These are phyloP conservation scores for Nemurella pictetii DNA, from an alignment of 2,888 invertebrate species.

Conservation along the genomic window DNA sequence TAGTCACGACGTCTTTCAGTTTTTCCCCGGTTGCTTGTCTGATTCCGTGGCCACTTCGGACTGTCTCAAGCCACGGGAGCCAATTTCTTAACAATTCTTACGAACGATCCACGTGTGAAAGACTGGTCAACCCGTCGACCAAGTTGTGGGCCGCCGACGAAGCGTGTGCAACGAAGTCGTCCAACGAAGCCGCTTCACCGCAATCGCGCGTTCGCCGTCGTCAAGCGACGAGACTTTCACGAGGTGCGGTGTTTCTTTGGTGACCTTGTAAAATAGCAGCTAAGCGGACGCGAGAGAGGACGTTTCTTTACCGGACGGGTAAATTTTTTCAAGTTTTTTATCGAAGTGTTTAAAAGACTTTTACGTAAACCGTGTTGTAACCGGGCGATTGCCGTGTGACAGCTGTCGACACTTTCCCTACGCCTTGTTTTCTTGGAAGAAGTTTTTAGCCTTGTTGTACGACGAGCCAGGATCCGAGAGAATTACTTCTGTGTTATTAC, in stretches of 20 bases:
- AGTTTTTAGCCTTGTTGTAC: background rate
- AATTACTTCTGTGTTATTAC: too few species aligned
- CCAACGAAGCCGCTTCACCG: background rate
- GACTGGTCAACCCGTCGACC: too few species aligned
- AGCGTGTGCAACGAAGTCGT: background rate
- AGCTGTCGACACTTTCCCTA: background rate
- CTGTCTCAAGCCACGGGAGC: too few species aligned
- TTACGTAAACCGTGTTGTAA: background rate
- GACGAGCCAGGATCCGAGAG: too few species aligned
- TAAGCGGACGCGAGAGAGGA: background rate
- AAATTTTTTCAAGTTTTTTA: background rate
- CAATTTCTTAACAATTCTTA: background rate
- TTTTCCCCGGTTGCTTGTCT: too few species aligned
- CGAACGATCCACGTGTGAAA: background rate
- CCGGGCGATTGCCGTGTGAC: background rate
- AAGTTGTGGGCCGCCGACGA: too few species aligned
- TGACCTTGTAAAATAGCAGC: background rate
- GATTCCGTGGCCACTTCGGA: too few species aligned
- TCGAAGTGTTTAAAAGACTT: background rate
- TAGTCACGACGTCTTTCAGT: too few species aligned
- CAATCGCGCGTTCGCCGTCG: background rate
- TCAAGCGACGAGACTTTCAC: background rate
- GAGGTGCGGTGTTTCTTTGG: background rate
- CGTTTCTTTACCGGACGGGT: background rate
- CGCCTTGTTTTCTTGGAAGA: background rate